phyloP scores from a whole-genome alignment of 2,797 vertebrate species.

The Aratinga solstitialis region DNA sequence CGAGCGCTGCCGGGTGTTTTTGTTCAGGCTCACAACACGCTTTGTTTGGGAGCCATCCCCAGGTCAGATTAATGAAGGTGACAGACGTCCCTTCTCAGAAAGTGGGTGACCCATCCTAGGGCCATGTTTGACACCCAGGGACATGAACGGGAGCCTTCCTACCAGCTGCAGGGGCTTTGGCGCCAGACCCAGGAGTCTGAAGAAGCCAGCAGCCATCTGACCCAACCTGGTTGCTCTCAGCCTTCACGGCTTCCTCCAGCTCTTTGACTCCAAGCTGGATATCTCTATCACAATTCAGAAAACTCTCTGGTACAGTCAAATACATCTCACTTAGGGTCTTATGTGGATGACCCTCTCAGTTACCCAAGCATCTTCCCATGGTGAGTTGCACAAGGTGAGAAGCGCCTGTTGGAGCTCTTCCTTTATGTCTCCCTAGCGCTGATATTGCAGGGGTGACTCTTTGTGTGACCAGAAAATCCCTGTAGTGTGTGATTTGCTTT shows the following conservation, averaged over 20 bases:
- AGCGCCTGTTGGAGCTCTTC: not conserved
- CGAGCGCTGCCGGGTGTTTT: not conserved
- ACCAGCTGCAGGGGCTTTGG: not conserved
- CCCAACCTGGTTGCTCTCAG: not conserved
- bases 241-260: not conserved
- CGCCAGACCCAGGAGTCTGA: rapidly evolving
- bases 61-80: not conserved
- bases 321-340: not conserved
- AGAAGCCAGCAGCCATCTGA: not conserved
- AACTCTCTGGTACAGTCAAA: not conserved
- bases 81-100: not conserved
- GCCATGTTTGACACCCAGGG: rapidly evolving
- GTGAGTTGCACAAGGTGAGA: not conserved
- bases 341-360: not conserved
- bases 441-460: not conserved
- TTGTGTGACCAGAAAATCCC: not conserved
- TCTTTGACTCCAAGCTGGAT: not conserved
- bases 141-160: not conserved
- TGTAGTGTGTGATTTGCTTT: not conserved
- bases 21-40: not conserved
- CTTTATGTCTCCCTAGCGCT: not conserved
- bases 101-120: not conserved
- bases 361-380: not conserved
- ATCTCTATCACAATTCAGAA: not conserved
- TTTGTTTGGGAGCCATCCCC: not conserved